Evolutionary conservation across 2,797 vertebrate species (phyloP).

Genomic region (Bryconaethiops microstoma): DNA sequence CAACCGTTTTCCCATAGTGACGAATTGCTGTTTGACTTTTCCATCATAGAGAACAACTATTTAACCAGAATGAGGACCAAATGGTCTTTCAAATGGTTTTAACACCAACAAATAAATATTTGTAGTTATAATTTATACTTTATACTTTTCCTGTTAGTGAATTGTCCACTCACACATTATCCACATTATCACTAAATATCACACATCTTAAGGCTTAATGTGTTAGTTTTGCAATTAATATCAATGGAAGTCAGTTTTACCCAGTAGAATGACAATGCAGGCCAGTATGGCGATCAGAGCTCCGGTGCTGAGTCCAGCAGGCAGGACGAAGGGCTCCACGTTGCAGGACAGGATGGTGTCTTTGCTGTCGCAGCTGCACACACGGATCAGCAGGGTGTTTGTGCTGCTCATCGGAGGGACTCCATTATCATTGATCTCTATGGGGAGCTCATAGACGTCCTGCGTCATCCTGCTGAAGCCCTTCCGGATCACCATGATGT

Average conservation of each 20-base stretch:
- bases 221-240: no score
- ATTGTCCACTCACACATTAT: no score
- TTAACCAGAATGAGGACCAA: no score
- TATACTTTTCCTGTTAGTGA: no score
- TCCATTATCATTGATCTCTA: slow-evolving; percentile 93
- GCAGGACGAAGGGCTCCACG: slow-evolving; percentile 87
- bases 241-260: slow-evolving; percentile 69
- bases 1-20: no score
- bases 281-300: slow-evolving; percentile 95
- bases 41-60: no score
- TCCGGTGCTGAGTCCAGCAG: slow-evolving; percentile 91
- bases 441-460: slow-evolving; percentile 88
- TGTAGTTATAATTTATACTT: no score
- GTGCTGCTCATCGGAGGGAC: slow-evolving; percentile 89
- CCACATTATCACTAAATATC: no score
- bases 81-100: no score
- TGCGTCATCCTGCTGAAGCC: slow-evolving; percentile 91
- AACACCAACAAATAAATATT: no score
- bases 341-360: slow-evolving; percentile 89
- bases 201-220: no score
- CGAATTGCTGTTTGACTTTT: no score
- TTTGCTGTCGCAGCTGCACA: slow-evolving; percentile 89
- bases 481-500: slow-evolving; percentile 84
- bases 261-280: slow-evolving; percentile 94
- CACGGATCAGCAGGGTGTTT: slow-evolving; percentile 89